These are phyloP conservation scores for Heptranchias perlo DNA, from an alignment of 2,113 vertebrate genomes.

Conservation along the genomic window DNA sequence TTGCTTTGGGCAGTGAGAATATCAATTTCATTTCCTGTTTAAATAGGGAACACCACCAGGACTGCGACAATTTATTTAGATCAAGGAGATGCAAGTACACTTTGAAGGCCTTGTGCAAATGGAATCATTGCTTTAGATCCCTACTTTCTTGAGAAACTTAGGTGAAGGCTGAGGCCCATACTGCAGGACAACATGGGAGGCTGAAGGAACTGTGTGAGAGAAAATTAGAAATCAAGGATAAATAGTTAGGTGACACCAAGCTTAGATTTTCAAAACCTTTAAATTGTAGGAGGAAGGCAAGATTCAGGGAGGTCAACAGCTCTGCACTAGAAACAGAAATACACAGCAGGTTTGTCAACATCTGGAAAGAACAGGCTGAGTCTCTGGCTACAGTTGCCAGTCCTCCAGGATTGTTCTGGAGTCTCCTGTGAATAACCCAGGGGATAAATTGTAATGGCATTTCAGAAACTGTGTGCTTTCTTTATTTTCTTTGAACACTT, in stretches of 20 bases:
- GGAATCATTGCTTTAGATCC: neutral
- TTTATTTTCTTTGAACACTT: no score
- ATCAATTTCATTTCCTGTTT: neutral
- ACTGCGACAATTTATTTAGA: neutral
- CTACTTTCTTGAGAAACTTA: no score
- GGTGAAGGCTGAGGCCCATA: neutral
- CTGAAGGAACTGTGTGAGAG: neutral
- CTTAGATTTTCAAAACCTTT: neutral
- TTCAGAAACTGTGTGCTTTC: no score
- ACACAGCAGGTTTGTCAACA: neutral
- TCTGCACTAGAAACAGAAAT: neutral
- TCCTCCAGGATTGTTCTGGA: no score
- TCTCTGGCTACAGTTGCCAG: neutral
- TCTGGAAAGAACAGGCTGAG: neutral
- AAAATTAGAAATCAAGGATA: neutral
- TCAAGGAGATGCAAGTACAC: neutral
- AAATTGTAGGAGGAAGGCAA: neutral
- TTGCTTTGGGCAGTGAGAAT: neutral
- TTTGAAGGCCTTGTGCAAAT: neutral
- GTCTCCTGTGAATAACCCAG: no score
- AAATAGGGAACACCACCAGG: no score
- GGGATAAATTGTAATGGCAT: no score
- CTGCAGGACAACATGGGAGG: neutral
- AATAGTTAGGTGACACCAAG: neutral
- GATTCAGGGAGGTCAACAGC: neutral